These are phyloP conservation scores for Chelonoidis abingdonii DNA, from an alignment of 2,113 vertebrate genomes.

Conservation along the genomic window DNA sequence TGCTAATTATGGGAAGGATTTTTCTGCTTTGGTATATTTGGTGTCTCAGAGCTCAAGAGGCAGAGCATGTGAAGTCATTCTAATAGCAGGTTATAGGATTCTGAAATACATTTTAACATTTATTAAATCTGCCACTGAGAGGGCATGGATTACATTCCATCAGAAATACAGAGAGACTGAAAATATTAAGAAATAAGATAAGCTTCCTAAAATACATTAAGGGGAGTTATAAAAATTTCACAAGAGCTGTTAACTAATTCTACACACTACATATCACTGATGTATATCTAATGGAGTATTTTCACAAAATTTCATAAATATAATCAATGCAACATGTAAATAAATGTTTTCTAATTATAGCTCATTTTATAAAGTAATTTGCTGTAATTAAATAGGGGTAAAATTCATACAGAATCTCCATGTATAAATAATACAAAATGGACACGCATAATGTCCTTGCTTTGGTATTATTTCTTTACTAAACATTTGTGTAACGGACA, in stretches of 20 bases:
- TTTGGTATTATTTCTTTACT: background rate
- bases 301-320: background rate
- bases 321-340: background rate
- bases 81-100: rapidly evolving
- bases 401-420: background rate
- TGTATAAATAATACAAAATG: background rate
- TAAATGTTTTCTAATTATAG: background rate
- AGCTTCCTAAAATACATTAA: background rate
- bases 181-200: background rate
- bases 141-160: background rate
- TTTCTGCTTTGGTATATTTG: background rate
- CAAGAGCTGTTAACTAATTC: background rate
- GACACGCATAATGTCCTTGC: background rate
- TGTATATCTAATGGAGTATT: background rate
- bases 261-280: background rate
- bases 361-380: background rate
- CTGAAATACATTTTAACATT: background rate
- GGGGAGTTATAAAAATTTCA: background rate
- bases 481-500: background rate
- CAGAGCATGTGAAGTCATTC: background rate
- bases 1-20: background rate
- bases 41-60: background rate
- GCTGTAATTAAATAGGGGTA: background rate
- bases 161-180: background rate
- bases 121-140: background rate